Evolutionary conservation across 2,888 invertebrate species (phyloP), one percentile per base, ranked within the genome.

Genomic region (Scelioninae gen. 1): DNA sequence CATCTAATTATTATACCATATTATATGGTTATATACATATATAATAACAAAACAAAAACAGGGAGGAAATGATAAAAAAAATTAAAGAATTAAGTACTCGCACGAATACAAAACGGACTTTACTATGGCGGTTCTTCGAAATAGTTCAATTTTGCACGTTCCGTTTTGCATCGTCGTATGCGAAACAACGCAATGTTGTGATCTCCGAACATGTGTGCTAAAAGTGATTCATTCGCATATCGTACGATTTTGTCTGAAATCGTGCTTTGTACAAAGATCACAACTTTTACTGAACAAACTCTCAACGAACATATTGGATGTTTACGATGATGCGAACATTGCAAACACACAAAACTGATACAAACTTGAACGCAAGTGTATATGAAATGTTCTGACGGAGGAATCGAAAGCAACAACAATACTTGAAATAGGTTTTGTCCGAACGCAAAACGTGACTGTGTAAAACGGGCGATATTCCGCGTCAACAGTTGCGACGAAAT

Each of bases 1-100:
- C 43, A 77, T 80, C 77, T 84, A 79, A 68, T 72, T 78, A 65
- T 72, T 53, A 83, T 83, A 71, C 72, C 75, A 76, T 69, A 76
- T 63, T 40, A 56, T 49, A 80, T 83, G 74, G 72, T 82, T 82
- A 82, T 82, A 82, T 78, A 83, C 66, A 79, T 69, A 83, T 62
- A 83, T 69, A 79, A 63, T 32, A 65, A 76, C 53, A 53, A 38
- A 76, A 66, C 43, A 49, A 56, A 71, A 31, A 47, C 15, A 16
- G 32, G 23, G 45, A 45, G 0, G n/a, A 68, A 49, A 58, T 23
- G 69, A 69, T 13, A 58, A 34, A 63, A 43, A n/a, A 31, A 34
- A 34, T 15, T 58, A 51, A 65, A 9, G 8, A 10, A 2, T 71
- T 78, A 71, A 78, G 71, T 71, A 78, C 71, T 78, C 68, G 45